phyloP scores from a whole-genome alignment of 2,113 vertebrate species.

The Centropristis striata region DNA sequence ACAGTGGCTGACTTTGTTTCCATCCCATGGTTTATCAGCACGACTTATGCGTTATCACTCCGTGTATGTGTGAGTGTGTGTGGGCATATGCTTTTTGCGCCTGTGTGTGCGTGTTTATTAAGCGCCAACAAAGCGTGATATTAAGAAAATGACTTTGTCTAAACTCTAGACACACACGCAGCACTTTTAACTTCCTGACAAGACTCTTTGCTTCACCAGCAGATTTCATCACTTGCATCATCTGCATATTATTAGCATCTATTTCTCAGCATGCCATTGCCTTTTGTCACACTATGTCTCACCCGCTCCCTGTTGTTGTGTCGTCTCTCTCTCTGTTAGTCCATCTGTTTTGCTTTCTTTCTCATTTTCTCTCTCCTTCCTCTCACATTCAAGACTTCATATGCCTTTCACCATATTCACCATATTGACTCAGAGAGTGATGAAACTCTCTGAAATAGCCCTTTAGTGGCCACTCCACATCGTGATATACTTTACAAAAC shows the following conservation, averaged over 20 bases:
- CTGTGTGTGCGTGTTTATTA: constrained; percentile 1
- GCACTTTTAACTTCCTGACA: constrained; percentile 52
- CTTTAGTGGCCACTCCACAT: constrained; percentile 27
- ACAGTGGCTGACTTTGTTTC: constrained; percentile 75
- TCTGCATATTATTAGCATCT: constrained; percentile 66
- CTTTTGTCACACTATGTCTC: constrained; percentile 48
- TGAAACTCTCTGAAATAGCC: constrained; percentile 58
- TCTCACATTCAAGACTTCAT: constrained; percentile 13
- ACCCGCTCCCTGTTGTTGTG: constrained; percentile 22
- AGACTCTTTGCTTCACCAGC: constrained; percentile 41
- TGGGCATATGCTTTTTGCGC: constrained; percentile 9
- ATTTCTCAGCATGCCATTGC: constrained; percentile 27
- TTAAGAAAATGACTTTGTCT: constrained; percentile 62
- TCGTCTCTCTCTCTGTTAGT: constrained; percentile 19
- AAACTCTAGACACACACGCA: constrained; percentile 53
- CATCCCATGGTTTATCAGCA: constrained; percentile 67
- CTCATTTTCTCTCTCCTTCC: constrained; percentile 12
- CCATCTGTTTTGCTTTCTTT: constrained; percentile 34
- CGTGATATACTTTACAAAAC: background rate
- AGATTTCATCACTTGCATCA: constrained; percentile 70
- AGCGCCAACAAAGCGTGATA: constrained; percentile 62
- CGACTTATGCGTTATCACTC: constrained; percentile 59
- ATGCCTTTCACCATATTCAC: constrained; percentile 31
- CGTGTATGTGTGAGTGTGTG: constrained; percentile 2
- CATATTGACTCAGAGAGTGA: constrained; percentile 44